A percentile compares a stretch with the other conserved stretches of the same genome.
Conservation (phyloP, 30 jellyfish, hydroid and myxozoan species). For the Haliclystus octoradiatus region DNA sequence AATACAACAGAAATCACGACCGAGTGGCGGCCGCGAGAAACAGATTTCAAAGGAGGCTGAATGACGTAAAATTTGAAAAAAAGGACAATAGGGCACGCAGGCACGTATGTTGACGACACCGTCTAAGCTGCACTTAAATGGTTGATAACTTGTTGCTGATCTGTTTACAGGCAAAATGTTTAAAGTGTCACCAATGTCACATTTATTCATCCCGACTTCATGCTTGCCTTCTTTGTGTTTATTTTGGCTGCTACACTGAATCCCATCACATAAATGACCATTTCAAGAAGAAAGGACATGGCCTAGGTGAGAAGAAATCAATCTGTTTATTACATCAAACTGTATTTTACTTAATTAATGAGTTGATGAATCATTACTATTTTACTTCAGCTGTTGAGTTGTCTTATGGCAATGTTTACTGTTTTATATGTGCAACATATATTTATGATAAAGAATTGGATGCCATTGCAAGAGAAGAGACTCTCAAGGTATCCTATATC, state of each 20-base stretch:
- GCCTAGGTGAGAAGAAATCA: slow-evolving; percentile 67
- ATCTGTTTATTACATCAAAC: no score
- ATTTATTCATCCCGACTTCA: slow-evolving; percentile 63
- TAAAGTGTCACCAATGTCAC: slow-evolving; percentile 90
- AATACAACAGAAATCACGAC: no score
- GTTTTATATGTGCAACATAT: slow-evolving; percentile 55
- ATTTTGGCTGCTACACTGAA: slow-evolving; percentile 88
- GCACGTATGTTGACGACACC: no score
- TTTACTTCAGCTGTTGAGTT: slow-evolving; percentile 50
- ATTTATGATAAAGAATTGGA: slow-evolving; percentile 81
- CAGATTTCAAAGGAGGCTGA: no score
- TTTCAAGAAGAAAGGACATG: slow-evolving; percentile 61
- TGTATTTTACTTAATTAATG: no score
- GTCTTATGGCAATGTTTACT: slow-evolving; percentile 69
- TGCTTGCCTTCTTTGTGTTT: slow-evolving; percentile 88
- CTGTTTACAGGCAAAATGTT: slow-evolving; percentile 65
- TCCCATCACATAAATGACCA: slow-evolving; percentile 75
- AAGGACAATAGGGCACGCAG: no score
- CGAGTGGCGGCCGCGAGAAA: no score
- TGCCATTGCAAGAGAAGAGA: slow-evolving; percentile 56
- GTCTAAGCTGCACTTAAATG: no score
- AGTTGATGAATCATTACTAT: background rate
- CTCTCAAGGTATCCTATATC: slow-evolving; percentile 52
- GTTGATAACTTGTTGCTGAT: no score
- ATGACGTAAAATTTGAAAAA: no score